These are phyloP conservation scores for Allobates femoralis DNA, from an alignment of 2,797 vertebrate species.

Conservation along the genomic window DNA sequence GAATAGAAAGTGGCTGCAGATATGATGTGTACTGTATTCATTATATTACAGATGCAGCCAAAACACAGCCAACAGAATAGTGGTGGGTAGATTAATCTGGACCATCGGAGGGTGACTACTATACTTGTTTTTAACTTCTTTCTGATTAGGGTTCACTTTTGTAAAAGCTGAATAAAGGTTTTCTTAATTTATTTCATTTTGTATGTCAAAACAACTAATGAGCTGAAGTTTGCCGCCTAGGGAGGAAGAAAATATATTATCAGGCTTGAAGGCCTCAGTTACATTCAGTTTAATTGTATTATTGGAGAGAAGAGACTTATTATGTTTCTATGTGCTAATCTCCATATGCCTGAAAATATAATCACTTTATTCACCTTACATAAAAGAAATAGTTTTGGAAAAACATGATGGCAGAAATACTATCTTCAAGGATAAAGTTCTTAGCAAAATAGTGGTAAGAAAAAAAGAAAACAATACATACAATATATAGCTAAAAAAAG, in stretches of 20 bases:
- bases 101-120: no score
- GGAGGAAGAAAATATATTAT: neutral
- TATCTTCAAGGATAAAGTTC: neutral
- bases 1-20: no score
- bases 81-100: no score
- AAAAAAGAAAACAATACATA: neutral
- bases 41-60: no score
- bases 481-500: no score
- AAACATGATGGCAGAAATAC: neutral
- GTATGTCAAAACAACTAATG: neutral
- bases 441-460: neutral
- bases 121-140: no score
- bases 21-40: no score
- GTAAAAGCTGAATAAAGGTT: neutral
- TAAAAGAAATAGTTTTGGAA: conserved; percentile 6
- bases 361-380: conserved; percentile 24
- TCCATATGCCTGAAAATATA: neutral
- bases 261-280: neutral
- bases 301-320: conserved; percentile 14
- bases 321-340: neutral
- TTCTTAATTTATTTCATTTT: neutral
- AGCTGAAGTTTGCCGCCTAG: neutral
- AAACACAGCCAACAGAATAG: no score
- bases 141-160: no score
- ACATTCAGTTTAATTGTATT: conserved; percentile 17